Evolutionary conservation across 2,888 invertebrate species (phyloP), one percentile per base, ranked within the genome.

Genomic region (Scotopteryx bipunctaria): DNA sequence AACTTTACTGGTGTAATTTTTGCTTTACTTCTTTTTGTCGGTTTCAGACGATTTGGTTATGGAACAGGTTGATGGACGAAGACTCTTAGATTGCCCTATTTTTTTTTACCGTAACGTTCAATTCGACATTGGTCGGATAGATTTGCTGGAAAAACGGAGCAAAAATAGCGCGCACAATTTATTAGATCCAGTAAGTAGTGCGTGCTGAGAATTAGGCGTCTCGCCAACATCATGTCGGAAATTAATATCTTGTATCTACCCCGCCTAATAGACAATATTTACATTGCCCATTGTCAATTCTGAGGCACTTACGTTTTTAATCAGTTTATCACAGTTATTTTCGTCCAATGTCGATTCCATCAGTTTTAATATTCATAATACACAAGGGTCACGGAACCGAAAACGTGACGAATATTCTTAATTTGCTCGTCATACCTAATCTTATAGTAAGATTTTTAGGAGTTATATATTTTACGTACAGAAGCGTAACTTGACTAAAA

Each of bases 171-270:
- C 61, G 55, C 51, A 59, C 62, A 73, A 83, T 84, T 81, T 83
- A 83, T 83, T 72, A 76, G 69, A 65, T 74, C 63, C 60, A 76
- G 77, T 78, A 74, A 78, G 81, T 76, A 78, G 72, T 73, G 67
- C 74, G 71, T 70, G 71, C 63, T 62, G 73, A 71, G 67, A 67
- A 71, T 76, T 83, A 81, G 86, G 87, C 85, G 72, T 64, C 50
- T 58, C 55, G 87, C 86, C 87, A 87, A 85, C 73, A 67, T 61
- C 74, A 65, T 81, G 82, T 83, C 66, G 52, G 69, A 70, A 75
- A 79, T 81, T 78, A 81, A 81, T 83, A 74, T 66, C 66, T 73
- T 67, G 69, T 72, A 74, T 73, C 71, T 69, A 75, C 68, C 67
- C 63, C 61, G 67, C 65, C 67, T 71, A 74, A 73, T 75, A 52